Base-by-base conservation (phyloP, 2,888 invertebrate species). In the Standfussiana lucernea region DNA sequence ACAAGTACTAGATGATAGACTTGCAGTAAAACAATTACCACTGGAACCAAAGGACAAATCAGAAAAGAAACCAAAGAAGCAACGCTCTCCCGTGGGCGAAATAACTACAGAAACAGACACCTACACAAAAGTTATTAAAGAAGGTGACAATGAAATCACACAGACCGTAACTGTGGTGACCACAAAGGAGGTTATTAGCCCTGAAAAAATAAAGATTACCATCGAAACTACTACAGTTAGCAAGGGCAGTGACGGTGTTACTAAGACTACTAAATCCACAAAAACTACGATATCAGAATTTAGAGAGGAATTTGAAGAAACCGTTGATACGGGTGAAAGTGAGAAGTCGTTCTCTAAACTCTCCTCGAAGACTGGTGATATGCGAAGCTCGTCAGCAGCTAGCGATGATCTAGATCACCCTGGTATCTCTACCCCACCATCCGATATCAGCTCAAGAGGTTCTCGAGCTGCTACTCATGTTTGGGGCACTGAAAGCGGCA, bases 321-420 rank as follows among this genome's bases (percentile, higher is more conserved):
- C 90, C 5, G 93, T 95, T 62, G 96, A 97, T 72, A 93, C 93
- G 1, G 95, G 95, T 21, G 96, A 94, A 83, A 95, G 95, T 88
- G 97, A 95, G 94, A 97, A 94, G 91, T 97, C 93, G 47, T 97
- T 90, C 89, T 97, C 95, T 80, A 97, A 93, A 83, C 90, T 93
- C 37, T 95, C 96, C 15, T 93, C 97, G 10, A 97, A 97, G 83
- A 96, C 97, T 37, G 93, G 95, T 62, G 97, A 97, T 70, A 93
- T 97, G 89, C 95, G 97, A 64, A 97, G 97, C 88, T 97, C 97
- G 18, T 97, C 97, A 75, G 97, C 97, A 6, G 97, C 97, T 1
- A 98, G 98, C 83, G 98, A 97, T 80, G 98, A 98, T 74, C 94
- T 97, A 75, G 98, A 98, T 82, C 95, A 96, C 77, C 95, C 94